A percentile compares a stretch with the other conserved stretches of the same genome.
phyloP scores from a whole-genome alignment of 2,113 vertebrate genomes.

The Benitochromis conjunctus region DNA sequence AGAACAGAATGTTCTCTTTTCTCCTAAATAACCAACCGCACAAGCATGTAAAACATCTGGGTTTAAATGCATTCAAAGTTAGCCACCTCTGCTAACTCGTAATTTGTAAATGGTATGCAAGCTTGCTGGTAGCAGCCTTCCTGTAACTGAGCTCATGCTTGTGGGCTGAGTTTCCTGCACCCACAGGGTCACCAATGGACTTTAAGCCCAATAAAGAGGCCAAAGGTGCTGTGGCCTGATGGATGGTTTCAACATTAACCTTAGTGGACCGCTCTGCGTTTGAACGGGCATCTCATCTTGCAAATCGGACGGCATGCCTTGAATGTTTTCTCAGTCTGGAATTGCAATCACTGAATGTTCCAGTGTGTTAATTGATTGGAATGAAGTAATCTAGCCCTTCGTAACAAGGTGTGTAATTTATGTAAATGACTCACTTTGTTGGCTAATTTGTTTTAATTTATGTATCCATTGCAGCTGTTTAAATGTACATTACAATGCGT shows the following conservation, averaged over 20 bases:
- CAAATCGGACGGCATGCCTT: constrained; percentile 29
- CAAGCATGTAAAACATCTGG: background rate
- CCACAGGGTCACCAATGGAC: constrained; percentile 35
- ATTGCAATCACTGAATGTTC: constrained; percentile 75
- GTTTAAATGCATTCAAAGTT: background rate
- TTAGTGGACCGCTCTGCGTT: constrained; percentile 16
- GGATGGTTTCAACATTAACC: constrained; percentile 68
- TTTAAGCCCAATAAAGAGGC: constrained; percentile 53
- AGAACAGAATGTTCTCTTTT: background rate
- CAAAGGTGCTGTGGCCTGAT: constrained; percentile 49
- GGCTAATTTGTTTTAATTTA: constrained; percentile 79
- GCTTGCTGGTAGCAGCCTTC: background rate
- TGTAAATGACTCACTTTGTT: constrained; percentile 81
- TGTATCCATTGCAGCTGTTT: constrained; percentile 64
- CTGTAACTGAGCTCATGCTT: background rate
- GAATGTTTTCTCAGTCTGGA: constrained; percentile 70
- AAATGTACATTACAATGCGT: constrained; percentile 55
- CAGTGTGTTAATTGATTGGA: constrained; percentile 77
- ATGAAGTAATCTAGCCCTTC: constrained; percentile 72
- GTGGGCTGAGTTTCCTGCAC: constrained; percentile 17
- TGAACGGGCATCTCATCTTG: constrained; percentile 43
- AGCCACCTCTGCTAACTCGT: background rate
- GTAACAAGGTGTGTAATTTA: constrained; percentile 81
- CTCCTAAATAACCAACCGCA: background rate
- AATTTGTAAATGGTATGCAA: background rate